phyloP scores from a whole-genome alignment of 2,888 invertebrate species.

The Nomada goodeniana region DNA sequence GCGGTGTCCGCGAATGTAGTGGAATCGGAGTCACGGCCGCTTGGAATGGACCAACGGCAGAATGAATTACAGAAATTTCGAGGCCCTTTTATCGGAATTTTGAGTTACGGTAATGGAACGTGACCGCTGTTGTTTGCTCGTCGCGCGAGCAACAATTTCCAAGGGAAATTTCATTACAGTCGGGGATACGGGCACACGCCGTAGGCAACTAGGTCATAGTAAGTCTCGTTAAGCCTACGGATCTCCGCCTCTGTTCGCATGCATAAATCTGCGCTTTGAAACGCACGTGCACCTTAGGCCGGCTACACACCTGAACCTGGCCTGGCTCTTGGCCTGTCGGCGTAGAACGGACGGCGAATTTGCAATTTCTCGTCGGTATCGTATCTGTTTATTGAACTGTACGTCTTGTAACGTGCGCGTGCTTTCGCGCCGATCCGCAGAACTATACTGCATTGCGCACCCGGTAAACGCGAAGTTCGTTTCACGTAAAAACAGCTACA shows the following conservation, averaged over 20 bases:
- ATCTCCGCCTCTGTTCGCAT: constrained; percentile 52
- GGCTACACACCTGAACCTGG: constrained; percentile 50
- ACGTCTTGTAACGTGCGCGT: background rate
- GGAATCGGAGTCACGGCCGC: no score
- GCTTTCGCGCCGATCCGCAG: no score
- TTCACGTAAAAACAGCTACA: no score
- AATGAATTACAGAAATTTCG: background rate
- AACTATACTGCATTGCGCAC: background rate
- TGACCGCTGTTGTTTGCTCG: no score
- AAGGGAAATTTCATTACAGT: constrained; percentile 47
- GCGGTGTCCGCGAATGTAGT: background rate
- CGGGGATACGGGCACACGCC: constrained; percentile 48
- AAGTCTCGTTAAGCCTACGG: constrained; percentile 69
- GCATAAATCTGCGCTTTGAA: constrained; percentile 41
- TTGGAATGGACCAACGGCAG: no score
- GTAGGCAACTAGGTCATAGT: constrained; percentile 73
- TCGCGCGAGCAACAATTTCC: background rate
- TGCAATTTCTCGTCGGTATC: constrained; percentile 21
- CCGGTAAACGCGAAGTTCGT: background rate
- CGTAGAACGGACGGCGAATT: constrained; percentile 37
- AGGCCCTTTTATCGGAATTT: background rate
- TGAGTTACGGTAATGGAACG: no score
- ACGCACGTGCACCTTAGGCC: constrained; percentile 42
- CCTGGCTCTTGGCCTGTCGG: constrained; percentile 6
- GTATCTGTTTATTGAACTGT: constrained; percentile 4